Conservation (phyloP, 2,888 invertebrate genomes). For the Dryomyza anilis region DNA sequence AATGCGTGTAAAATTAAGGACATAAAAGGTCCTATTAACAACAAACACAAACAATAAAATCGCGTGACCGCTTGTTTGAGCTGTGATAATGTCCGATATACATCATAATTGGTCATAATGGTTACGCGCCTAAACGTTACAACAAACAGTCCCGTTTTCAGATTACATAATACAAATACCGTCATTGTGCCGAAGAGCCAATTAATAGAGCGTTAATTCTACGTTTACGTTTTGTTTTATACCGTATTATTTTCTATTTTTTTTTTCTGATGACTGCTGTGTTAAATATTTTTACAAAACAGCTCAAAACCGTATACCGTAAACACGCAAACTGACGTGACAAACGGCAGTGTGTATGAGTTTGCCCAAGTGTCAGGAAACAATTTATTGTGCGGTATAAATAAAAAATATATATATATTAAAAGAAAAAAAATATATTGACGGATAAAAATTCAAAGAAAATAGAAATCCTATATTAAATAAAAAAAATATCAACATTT, state of each 20-base stretch:
- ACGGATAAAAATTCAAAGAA: not conserved
- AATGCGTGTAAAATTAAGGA: not conserved
- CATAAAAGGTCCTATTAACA: not conserved
- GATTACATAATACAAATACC: not conserved
- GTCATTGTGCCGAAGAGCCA: not conserved
- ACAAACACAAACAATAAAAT: conserved; percentile 4
- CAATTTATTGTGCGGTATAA: not conserved
- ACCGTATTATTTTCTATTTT: too few species aligned
- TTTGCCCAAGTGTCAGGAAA: conserved; percentile 10
- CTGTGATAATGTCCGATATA: conserved; percentile 41
- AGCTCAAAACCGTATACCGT: not conserved
- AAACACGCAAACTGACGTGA: conserved; percentile 39
- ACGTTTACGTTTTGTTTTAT: too few species aligned
- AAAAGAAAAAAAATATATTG: not conserved
- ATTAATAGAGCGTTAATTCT: conserved; percentile 36
- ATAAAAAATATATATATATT: not conserved
- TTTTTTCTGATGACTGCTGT: too few species aligned
- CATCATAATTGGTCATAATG: conserved; percentile 52
- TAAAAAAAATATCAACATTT: not conserved
- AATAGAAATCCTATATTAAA: not conserved
- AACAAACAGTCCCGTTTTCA: not conserved
- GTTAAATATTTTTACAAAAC: too few species aligned
- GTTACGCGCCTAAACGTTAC: conserved; percentile 34
- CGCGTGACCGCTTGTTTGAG: conserved; percentile 44
- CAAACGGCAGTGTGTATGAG: not conserved